Base-by-base conservation (phyloP, 1,140 invertebrate species). In the Meloidogyne floridensis region DNA sequence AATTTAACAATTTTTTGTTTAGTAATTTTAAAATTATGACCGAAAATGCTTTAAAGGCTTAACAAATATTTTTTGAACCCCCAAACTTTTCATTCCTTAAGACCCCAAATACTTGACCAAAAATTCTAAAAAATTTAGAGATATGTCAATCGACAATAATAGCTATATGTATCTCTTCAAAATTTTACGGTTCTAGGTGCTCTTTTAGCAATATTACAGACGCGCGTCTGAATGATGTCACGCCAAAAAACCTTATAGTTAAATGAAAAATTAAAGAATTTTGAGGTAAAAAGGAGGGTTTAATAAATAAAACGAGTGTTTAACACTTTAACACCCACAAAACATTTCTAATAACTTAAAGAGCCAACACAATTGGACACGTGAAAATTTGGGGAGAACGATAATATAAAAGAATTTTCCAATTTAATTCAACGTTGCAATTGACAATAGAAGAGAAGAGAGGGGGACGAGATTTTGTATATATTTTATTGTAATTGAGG, bases 401-500 rank as follows among this genome's bases (percentile, higher is more conserved):
- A 65, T 65, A 65, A 65, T n/a, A 65, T 65, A 65, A 6, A 47
- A 47, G 7, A n/a, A n/a, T n/a, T 65, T 65, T 65, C n/a, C 5
- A 15, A 15, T 18, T n/a, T 65, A n/a, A n/a, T 65, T 11, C 59
- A 65, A 65, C 59, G 59, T 65, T 65, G 59, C 59, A 51, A 20
- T 51, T 43, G 77, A 79, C 53, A 71, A 79, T 54, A 71, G n/a
- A 51, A 51, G 77, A 5, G 18, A 53, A 3, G 7, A 51, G 65
- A 9, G 2, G 13, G 47, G 13, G 42, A 59, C 56, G 72, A 79
- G 11, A 15, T 70, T 70, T 69, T 72, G 54, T 79, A 53, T 79
- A 53, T 15, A 32, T 18, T 54, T 43, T 71, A 79, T 78, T 79
- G 77, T 53, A 71, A 42, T 65, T 73, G 72, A 18, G 10, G 53